These are phyloP conservation scores for Apotomis capreana DNA, from an alignment of 2,888 invertebrate species.

Conservation along the genomic window DNA sequence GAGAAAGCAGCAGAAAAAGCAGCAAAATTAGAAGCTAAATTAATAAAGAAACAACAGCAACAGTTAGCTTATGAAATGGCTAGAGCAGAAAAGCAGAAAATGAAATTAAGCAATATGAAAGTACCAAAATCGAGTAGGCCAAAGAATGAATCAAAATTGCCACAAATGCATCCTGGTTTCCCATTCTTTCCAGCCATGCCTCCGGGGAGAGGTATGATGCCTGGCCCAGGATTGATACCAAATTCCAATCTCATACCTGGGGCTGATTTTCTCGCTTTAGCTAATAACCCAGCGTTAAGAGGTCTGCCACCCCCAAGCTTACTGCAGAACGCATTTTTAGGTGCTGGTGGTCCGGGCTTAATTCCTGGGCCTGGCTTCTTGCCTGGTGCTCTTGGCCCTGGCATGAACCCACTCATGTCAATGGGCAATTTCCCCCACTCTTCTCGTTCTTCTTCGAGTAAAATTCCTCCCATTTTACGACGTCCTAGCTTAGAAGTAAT, in stretches of 20 bases:
- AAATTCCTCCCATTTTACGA: constrained; percentile 83
- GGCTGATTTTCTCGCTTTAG: constrained; percentile 70
- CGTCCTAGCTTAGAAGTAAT: constrained; percentile 83
- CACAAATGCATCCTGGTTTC: constrained; percentile 74
- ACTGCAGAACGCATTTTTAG: constrained; percentile 79
- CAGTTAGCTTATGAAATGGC: constrained; percentile 74
- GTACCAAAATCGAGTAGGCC: constrained; percentile 70
- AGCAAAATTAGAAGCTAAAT: constrained; percentile 75
- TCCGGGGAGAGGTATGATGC: constrained; percentile 82
- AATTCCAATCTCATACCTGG: constrained; percentile 79
- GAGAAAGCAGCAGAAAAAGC: constrained; percentile 59
- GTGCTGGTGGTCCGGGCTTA: constrained; percentile 84
- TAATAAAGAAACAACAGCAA: constrained; percentile 77
- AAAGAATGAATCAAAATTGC: constrained; percentile 73
- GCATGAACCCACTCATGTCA: constrained; percentile 80
- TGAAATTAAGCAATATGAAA: constrained; percentile 66
- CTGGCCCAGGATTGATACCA: constrained; percentile 78
- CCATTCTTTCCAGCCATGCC: constrained; percentile 76
- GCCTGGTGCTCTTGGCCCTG: constrained; percentile 62
- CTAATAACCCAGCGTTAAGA: constrained; percentile 77
- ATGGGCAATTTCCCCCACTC: constrained; percentile 83
- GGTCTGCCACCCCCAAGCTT: constrained; percentile 71
- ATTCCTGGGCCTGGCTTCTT: constrained; percentile 83
- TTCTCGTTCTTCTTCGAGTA: constrained; percentile 82
- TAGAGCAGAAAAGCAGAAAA: constrained; percentile 68